phyloP scores from a whole-genome alignment of 2,888 invertebrate genomes.

The Nemotelus pantherinus region DNA sequence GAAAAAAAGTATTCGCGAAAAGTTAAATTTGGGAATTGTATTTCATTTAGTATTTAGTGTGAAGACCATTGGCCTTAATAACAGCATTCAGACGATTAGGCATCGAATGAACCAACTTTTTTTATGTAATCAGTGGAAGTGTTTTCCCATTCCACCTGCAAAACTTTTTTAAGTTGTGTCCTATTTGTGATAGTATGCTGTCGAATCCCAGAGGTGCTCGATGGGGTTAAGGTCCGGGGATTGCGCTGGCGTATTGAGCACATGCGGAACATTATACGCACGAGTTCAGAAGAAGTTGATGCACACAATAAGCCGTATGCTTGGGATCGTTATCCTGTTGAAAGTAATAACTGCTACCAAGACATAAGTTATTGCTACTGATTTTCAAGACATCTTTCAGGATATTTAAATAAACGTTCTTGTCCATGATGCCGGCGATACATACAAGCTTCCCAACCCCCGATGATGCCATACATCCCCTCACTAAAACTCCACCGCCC shows the following conservation, averaged over 20 bases:
- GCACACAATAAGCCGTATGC: constrained; percentile 16
- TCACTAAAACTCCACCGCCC: not conserved
- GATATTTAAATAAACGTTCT: not conserved
- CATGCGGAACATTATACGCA: constrained; percentile 6
- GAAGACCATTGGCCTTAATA: too few relatives aligned
- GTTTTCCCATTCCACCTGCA: too few relatives aligned
- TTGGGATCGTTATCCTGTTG: constrained; percentile 17
- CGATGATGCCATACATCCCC: constrained; percentile 10
- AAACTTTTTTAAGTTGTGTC: not conserved
- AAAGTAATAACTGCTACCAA: constrained; percentile 16
- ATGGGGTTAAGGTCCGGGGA: constrained; percentile 1
- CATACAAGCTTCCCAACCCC: not conserved
- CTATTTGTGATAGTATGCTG: constrained; percentile 10
- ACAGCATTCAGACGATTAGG: too few relatives aligned
- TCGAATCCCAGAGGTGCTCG: constrained; percentile 13
- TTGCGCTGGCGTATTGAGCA: constrained; percentile 2
- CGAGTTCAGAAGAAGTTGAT: not conserved
- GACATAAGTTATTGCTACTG: constrained; percentile 14
- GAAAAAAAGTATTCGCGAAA: too few relatives aligned
- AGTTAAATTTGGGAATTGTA: too few relatives aligned
- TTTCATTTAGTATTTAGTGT: too few relatives aligned
- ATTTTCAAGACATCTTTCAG: constrained; percentile 9
- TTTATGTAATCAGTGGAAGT: too few relatives aligned
- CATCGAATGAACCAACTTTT: too few relatives aligned
- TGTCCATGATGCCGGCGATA: not conserved